Conservation (phyloP, 2,888 invertebrate species). For the Apodemia zela region DNA sequence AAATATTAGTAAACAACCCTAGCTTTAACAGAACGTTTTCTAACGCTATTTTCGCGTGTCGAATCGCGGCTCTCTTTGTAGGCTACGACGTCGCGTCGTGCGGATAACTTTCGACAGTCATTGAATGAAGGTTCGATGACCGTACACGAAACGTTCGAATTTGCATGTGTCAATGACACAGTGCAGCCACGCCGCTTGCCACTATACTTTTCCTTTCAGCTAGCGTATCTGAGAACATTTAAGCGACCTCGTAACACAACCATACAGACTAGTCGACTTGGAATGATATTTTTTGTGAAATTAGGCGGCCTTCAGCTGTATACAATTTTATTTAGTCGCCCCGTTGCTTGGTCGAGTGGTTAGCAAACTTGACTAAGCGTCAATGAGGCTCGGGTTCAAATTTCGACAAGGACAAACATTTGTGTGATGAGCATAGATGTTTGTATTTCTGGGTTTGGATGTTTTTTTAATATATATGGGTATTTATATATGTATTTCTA, state of each 20-base stretch:
- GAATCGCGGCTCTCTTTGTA: slow-evolving; percentile 45
- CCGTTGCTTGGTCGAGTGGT: too few relatives aligned
- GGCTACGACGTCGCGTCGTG: slow-evolving; percentile 56
- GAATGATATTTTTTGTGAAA: slow-evolving; percentile 41
- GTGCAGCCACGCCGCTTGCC: slow-evolving; percentile 49
- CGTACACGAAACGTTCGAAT: slow-evolving; percentile 66
- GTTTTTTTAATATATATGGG: too few relatives aligned
- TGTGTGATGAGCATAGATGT: too few relatives aligned
- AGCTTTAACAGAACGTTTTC: slow-evolving; percentile 48
- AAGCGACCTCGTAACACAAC: slow-evolving; percentile 68
- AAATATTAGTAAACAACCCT: not conserved
- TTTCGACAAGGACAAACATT: too few relatives aligned
- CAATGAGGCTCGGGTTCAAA: too few relatives aligned
- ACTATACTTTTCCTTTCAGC: slow-evolving; percentile 75
- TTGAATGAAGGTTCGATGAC: slow-evolving; percentile 74
- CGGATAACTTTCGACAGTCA: slow-evolving; percentile 76
- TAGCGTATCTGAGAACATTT: slow-evolving; percentile 56
- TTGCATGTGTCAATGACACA: slow-evolving; percentile 79
- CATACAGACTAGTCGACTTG: slow-evolving; percentile 21
- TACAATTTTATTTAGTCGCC: not conserved
- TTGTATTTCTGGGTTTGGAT: too few relatives aligned
- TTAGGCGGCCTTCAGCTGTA: slow-evolving; percentile 37
- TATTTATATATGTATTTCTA: too few relatives aligned
- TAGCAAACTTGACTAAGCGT: too few relatives aligned
- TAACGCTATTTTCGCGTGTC: slow-evolving; percentile 53